Base-by-base conservation (phyloP, 2,113 vertebrate species). In the Climacteris rufus region DNA sequence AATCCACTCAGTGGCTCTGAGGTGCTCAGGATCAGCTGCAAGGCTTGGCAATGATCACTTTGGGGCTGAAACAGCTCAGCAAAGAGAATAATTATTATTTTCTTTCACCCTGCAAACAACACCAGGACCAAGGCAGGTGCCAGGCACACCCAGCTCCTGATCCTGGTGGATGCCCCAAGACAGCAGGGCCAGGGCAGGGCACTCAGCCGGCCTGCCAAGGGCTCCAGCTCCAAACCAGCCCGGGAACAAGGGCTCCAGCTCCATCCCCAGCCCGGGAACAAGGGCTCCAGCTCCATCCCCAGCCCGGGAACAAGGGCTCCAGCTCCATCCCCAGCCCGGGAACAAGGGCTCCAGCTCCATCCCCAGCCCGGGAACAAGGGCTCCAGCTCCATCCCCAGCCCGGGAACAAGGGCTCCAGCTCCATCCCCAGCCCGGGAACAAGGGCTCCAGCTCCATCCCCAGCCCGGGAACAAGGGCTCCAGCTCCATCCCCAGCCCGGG, bases 141-240 rank as follows among this genome's bases (percentile, higher is more conserved):
- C 61, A 30, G 53, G 37, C 83, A 61, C 49, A 7, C 47, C 77
- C 37, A 27, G 7, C 7, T 28, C 35, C 44, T 14, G 16, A 40
- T 15, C 44, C 28, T 7, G 64, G 20, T 2, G 35, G 30, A 13
- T 0, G 7, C 4, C 1, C 5, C 1, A 2, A 39, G 75, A 22
- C 3, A 7, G 45, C 16, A 13, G 79, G 68, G 61, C 44, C 39
- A 3, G 9, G n/a, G 25, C 31, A 20, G 22, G 28, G 49, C 57
- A 50, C n/a, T 50, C 72, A 30, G 16, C 6, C 57, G 11, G 5
- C 15, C 4, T 31, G 19, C 17, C n/a, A n/a, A n/a, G n/a, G n/a
- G n/a, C n/a, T n/a, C n/a, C n/a, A n/a, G n/a, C n/a, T n/a, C n/a
- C n/a, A n/a, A n/a, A n/a, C n/a, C n/a, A n/a, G n/a, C 6, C 21